Evolutionary conservation across 2,113 vertebrate species (phyloP), one percentile per base, ranked within the genome.

Genomic region (Monarcha castaneiventris): DNA sequence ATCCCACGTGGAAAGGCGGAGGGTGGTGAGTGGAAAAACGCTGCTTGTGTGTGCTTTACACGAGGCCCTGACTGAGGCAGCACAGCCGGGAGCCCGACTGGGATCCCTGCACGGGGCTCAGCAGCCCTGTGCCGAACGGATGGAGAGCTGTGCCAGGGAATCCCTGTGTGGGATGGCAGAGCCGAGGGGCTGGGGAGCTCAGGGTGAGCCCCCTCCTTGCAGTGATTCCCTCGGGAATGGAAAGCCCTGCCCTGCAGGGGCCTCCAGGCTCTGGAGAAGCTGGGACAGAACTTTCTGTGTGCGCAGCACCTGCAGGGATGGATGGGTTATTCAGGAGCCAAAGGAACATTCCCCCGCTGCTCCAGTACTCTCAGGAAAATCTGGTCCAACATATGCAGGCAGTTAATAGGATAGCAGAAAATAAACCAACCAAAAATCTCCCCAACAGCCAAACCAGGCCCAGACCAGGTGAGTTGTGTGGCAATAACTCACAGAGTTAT

Each of bases 191-290:
- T 2, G 41, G 63, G 41, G 12, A 56, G 56, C 37, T 15, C 5
- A 0, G 30, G 26, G 19, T 0, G 18, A 33, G 39, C 58, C 71
- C 11, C 39, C 8, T 3, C 0, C 0, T 29, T 2, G 20, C 12
- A 8, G 26, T 0, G 26, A 32, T 37, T 43, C 64, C 69, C 46
- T 2, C 0, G 1, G 66, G 39, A 59, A 19, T 3, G 9, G 43
- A 39, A 22, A 86, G 14, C 2, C 2, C 33, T 27, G 56, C n/a
- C 77, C 54, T 17, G 0, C 2, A 3, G 48, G 16, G 20, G 13
- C 52, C 2, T 0, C 19, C 44, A 6, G 32, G 11, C 54, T 49
- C 52, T 0, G 4, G 49, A 23, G 78, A 8, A n/a, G 51, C 13
- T 48, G 25, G 37, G 41, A 52, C 35, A 17, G 20, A 33, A 11